Evolutionary conservation across 2,113 vertebrate species (phyloP), one percentile per base, ranked within the genome.

Genomic region (Triplophysa siluroides): DNA sequence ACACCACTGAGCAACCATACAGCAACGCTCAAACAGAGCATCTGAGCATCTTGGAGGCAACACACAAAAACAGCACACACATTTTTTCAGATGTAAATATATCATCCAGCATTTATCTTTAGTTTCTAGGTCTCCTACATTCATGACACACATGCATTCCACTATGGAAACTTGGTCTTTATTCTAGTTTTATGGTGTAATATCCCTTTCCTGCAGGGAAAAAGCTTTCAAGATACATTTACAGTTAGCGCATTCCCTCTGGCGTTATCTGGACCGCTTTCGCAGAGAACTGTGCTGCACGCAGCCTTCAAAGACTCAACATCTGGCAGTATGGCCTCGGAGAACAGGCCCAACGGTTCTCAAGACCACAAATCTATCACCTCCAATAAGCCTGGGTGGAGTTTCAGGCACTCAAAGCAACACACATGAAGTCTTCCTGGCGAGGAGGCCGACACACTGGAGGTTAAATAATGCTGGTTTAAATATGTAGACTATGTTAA

Each of bases 191-290:
- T 47, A 75, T 75, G 58, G 11, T n/a, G 38, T 43, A 75, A 12
- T 56, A 5, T 10, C 3, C 47, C 74, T 77, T 33, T 62, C 43
- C 62, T n/a, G 21, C 63, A 11, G 9, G 66, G 43, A 61, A 83
- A 74, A 83, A 14, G 60, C 64, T 81, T 43, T 75, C 58, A 47
- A 45, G 38, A 86, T 76, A 87, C 88, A 90, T 89, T 89, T 84
- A 88, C 87, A n/a, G 80, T 60, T 14, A 33, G 7, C 0, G 23
- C 65, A 24, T 80, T 70, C 14, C 85, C 86, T 86, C 85, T 73
- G 56, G 81, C 88, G 82, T 78, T 83, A 85, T 72, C 65, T 82
- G 76, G 78, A 23, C 4, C 8, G 85, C 87, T 87, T 81, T 87
- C 85, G 89, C 74, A 11, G 24, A 63, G 75, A 47, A 26, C 16